Conservation (phyloP, 2,888 invertebrate genomes). For the Palloptera scutellata region DNA sequence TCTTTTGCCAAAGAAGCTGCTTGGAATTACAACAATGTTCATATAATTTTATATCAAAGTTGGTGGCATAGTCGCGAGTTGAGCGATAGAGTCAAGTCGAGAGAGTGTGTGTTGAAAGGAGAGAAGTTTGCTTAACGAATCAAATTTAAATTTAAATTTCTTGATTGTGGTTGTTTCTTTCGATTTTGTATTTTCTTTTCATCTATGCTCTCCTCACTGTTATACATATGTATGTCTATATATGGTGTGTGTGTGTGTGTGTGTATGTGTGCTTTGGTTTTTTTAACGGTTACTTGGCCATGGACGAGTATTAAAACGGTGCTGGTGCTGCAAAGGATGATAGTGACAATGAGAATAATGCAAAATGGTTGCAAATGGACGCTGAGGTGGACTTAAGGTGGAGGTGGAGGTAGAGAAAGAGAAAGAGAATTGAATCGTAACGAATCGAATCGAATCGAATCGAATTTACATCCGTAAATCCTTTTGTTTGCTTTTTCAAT, state of each 20-base stretch:
- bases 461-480: constrained; percentile 42
- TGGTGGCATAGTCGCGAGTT: neutral
- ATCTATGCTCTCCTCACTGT: neutral
- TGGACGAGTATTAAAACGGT: no score
- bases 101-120: constrained; percentile 23
- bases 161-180: constrained; percentile 29
- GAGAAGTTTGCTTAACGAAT: constrained; percentile 54
- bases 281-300: no score
- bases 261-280: no score
- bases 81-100: constrained; percentile 35
- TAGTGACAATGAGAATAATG: constrained; percentile 17
- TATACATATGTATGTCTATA: neutral
- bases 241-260: neutral
- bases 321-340: neutral
- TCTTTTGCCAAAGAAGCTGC: constrained; percentile 25
- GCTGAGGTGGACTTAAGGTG: no score
- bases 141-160: constrained; percentile 54
- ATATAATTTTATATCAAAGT: neutral
- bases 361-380: no score
- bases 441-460: constrained; percentile 1
- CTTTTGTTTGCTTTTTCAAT: constrained; percentile 35
- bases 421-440: neutral
- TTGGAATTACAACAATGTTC: constrained; percentile 7
- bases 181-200: neutral
- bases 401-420: neutral